Evolutionary conservation across 2,888 invertebrate genomes (phyloP).

Genomic region (Plebejus argus): DNA sequence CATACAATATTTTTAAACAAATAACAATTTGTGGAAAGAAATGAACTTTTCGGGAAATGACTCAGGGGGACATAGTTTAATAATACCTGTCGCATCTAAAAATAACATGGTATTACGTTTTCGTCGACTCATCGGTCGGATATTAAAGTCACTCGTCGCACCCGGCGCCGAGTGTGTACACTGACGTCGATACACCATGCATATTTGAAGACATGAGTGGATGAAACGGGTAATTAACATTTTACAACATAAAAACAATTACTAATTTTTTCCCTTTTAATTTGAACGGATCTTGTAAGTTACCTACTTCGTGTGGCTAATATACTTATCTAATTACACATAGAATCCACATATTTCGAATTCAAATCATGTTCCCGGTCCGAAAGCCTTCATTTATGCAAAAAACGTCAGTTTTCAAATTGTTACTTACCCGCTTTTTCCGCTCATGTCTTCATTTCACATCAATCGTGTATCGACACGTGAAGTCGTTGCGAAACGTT

Average conservation of each 20-base stretch:
- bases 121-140: not conserved
- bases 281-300: no score
- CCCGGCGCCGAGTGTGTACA: not conserved
- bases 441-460: not conserved
- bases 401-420: no score
- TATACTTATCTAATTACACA: no score
- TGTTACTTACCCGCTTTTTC: no score
- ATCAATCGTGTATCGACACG: constrained; percentile 50
- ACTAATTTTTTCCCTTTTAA: no score
- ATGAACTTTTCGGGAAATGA: not conserved
- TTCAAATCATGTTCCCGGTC: no score
- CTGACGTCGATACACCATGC: not conserved
- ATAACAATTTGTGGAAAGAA: not conserved
- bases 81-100: constrained; percentile 2
- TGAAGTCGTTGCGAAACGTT: constrained; percentile 51
- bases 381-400: no score
- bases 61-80: not conserved
- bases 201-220: not conserved
- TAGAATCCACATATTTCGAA: no score
- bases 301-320: no score
- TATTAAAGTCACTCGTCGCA: constrained; percentile 34
- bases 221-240: no score
- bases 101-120: not conserved
- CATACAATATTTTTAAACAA: no score
- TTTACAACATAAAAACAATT: no score